Conservation (phyloP, 2,113 vertebrate species). For the Balaeniceps rex region DNA sequence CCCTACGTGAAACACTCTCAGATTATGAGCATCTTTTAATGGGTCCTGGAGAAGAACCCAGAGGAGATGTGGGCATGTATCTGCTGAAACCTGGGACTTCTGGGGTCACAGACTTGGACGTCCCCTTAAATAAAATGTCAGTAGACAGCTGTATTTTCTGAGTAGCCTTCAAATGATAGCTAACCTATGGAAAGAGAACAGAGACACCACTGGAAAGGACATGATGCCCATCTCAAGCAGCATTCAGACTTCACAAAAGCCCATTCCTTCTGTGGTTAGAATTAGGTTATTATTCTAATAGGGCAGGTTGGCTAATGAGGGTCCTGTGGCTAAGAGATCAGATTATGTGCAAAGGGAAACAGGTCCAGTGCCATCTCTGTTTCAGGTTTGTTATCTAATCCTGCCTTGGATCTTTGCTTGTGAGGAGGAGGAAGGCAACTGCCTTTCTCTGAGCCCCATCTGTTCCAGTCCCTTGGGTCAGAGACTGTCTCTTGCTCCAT, state of each 20-base stretch:
- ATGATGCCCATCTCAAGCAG: neutral
- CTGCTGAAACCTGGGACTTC: neutral
- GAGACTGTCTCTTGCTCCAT: neutral
- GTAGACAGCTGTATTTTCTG: neutral
- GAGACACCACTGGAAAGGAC: neutral
- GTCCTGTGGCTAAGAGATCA: neutral
- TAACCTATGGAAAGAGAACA: neutral
- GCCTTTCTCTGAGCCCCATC: neutral
- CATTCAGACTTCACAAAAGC: neutral
- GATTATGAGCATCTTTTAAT: neutral
- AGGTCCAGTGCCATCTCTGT: neutral
- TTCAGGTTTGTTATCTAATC: neutral
- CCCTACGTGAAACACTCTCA: neutral
- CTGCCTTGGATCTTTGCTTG: neutral
- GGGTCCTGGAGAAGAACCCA: neutral
- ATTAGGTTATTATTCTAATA: neutral
- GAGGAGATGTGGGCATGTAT: neutral
- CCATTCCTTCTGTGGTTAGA: neutral
- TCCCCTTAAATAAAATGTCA: neutral
- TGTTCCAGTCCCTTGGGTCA: neutral
- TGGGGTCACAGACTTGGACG: neutral
- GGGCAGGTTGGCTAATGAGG: neutral
- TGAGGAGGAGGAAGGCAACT: neutral
- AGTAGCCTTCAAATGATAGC: neutral
- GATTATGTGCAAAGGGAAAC: neutral